Conservation (phyloP, 1,140 invertebrate species). For the Sycophaga agraensis region DNA sequence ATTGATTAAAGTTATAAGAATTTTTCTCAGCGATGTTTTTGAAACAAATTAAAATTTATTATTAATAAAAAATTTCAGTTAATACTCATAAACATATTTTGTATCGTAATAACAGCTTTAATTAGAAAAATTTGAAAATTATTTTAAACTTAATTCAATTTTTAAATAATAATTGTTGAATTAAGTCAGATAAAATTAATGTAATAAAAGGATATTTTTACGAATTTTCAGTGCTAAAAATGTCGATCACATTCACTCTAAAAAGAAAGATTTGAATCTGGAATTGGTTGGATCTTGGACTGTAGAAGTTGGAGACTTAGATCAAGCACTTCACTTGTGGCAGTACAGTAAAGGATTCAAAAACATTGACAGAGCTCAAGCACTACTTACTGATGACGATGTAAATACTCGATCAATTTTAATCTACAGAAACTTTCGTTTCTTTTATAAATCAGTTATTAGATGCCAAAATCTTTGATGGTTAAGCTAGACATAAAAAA, state of each 20-base stretch:
- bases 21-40: no score
- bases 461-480: no score
- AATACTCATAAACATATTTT: no score
- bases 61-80: no score
- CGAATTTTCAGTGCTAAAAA: constrained; percentile 74
- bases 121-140: no score
- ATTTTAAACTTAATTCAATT: no score
- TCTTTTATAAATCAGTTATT: no score
- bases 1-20: no score
- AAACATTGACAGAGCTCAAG: constrained; percentile 78
- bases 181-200: neutral
- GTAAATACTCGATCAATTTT: constrained; percentile 53
- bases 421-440: neutral
- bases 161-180: neutral
- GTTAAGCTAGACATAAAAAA: no score
- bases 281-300: constrained; percentile 83
- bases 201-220: neutral
- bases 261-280: constrained; percentile 69
- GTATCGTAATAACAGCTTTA: no score
- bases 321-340: constrained; percentile 95
- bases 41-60: no score
- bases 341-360: constrained; percentile 90
- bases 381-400: constrained; percentile 70
- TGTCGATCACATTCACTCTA: constrained; percentile 75
- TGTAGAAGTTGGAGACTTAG: constrained; percentile 94